Base-by-base conservation (phyloP, 2,888 invertebrate species). In the Drosophila nr. medialis region DNA sequence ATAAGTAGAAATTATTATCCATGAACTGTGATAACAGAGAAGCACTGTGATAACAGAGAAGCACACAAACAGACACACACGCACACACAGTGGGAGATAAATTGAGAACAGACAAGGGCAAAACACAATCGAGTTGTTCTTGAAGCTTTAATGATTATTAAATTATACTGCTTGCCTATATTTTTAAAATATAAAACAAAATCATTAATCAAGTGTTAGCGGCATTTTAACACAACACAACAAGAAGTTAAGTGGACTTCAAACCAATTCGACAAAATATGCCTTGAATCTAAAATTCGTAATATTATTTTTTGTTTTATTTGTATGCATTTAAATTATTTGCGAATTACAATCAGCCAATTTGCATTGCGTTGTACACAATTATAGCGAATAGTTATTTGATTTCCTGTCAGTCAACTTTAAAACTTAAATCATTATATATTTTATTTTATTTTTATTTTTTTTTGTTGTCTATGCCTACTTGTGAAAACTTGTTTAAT, bases 401-500 rank as follows among this genome's bases (percentile, higher is more conserved):
- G 29, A 6, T 56, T 42, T 42, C 56, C 42, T 56, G 56, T 56
- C 42, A 30, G n/a, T 56, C 42, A 56, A 30, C 56, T 42, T 56
- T 42, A 15, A 45, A 30, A 30, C 21, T 30, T 30, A 45, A 56
- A 21, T 29, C 21, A 42, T 21, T 42, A n/a, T 56, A 38, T 38
- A 18, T 38, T 27, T 15, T 36, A 21, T 53, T n/a, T 27, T 10
- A 27, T 24, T 27, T 15, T 30, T n/a, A n/a, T 11, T n/a, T 29
- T 11, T 38, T 27, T 49, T 42, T 40, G 24, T 24, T 4, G 11
- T n/a, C 7, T 34, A 27, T 40, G 32, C n/a, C 54, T 55, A 62
- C 50, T 60, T 69, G 50, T 58, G 21, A 38, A 70, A 71, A 62
- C 62, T 65, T 48, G 49, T 63, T 71, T 64, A 45, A 58, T 51